phyloP scores from a whole-genome alignment of 23 tunicate genomes.

The Ciona savignyi region DNA sequence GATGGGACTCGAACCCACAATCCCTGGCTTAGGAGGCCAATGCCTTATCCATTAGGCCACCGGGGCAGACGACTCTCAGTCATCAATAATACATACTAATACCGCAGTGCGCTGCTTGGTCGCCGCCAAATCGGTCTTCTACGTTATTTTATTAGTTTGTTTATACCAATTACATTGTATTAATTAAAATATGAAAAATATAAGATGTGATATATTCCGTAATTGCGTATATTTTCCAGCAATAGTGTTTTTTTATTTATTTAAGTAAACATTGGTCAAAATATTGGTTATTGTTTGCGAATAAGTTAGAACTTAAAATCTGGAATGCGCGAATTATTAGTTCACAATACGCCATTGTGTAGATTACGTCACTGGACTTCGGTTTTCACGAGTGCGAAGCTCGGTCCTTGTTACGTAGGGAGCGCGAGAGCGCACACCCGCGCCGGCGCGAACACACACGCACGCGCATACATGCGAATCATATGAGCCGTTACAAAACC shows the following conservation, averaged over 20 bases:
- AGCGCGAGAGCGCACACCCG: too few relatives aligned
- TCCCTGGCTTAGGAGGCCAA: constrained; percentile 99
- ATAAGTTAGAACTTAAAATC: too few relatives aligned
- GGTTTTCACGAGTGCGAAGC: constrained; percentile 9
- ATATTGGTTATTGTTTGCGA: too few relatives aligned
- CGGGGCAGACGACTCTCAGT: constrained; percentile 48
- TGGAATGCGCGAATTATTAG: too few relatives aligned
- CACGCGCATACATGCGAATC: constrained; percentile 6
- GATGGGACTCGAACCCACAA: constrained; percentile 99
- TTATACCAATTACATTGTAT: too few relatives aligned
- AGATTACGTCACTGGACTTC: constrained; percentile 14
- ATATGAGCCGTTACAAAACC: constrained; percentile 18
- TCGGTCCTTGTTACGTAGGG: too few relatives aligned
- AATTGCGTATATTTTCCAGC: too few relatives aligned
- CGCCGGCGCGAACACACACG: constrained; percentile 18
- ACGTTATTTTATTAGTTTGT: background rate
- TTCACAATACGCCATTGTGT: too few relatives aligned
- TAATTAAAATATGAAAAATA: too few relatives aligned
- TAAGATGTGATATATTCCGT: too few relatives aligned
- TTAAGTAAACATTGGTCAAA: too few relatives aligned
- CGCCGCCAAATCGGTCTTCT: background rate
- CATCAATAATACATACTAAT: constrained; percentile 5
- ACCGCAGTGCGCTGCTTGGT: background rate
- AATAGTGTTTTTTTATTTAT: too few relatives aligned
- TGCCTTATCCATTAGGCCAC: constrained; percentile 99